These are phyloP conservation scores for Lepilemur septentrionalis DNA, from an alignment of 2,797 vertebrate genomes.

Conservation along the genomic window DNA sequence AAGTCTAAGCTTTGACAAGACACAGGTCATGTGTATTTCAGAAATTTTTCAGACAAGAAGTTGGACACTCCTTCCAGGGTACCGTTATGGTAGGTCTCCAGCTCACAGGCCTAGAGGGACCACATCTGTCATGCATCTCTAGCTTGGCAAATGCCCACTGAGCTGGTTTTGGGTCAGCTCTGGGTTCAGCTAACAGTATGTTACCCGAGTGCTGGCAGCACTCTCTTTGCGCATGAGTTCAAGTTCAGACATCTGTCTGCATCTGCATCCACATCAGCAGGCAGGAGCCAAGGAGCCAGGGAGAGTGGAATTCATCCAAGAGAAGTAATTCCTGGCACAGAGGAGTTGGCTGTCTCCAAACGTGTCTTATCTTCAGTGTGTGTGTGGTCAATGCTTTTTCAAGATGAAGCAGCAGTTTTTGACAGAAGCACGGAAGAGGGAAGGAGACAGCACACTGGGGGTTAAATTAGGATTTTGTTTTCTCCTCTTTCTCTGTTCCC, in stretches of 20 bases:
- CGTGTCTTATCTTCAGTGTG: neutral
- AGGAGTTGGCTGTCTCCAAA: neutral
- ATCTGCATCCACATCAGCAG: neutral
- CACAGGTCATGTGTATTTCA: neutral
- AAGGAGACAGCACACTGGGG: neutral
- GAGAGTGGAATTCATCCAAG: conserved; percentile 1
- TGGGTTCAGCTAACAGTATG: neutral
- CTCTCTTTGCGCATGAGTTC: neutral
- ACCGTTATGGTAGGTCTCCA: neutral
- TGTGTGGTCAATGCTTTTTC: conserved; percentile 3
- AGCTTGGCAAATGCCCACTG: neutral
- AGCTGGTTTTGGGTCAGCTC: neutral
- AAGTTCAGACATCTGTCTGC: neutral
- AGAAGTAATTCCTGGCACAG: conserved; percentile 19
- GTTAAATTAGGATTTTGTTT: neutral
- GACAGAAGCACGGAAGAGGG: neutral
- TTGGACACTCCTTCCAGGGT: neutral
- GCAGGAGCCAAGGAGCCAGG: neutral
- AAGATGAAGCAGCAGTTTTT: neutral
- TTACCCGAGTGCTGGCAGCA: neutral
- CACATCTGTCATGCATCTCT: neutral
- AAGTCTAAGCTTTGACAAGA: conserved; percentile 8
- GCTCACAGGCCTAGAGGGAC: neutral
- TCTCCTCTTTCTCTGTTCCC: neutral
- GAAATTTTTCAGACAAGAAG: neutral